phyloP scores from a whole-genome alignment of 2,797 vertebrate genomes.

The Enteromius afrohamiltoni region DNA sequence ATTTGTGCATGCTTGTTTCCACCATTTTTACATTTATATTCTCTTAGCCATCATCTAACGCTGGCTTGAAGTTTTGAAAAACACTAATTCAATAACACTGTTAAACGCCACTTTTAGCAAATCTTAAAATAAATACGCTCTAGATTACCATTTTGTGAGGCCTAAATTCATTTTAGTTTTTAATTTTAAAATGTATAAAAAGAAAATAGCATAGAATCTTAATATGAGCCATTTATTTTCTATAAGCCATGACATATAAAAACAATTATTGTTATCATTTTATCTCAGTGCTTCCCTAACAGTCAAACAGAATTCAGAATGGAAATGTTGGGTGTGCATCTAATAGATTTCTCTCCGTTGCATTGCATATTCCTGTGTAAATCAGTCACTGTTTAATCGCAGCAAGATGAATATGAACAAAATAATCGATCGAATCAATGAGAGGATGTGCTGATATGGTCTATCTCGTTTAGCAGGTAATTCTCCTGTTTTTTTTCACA shows the following conservation, averaged over 20 bases:
- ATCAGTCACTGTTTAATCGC: conserved; percentile 35
- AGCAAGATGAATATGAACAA: conserved; percentile 36
- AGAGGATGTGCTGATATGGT: conserved; percentile 46
- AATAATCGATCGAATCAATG: conserved; percentile 39
- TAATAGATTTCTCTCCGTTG: conserved; percentile 29
- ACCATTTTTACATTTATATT: not conserved
- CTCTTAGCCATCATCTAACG: not conserved
- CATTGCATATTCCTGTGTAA: conserved; percentile 14
- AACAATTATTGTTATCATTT: not conserved
- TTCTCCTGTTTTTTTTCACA: conserved; percentile 27
- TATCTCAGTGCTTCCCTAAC: conserved; percentile 1
- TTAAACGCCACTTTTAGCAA: not conserved
- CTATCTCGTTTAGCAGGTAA: conserved; percentile 36
- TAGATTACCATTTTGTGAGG: not conserved
- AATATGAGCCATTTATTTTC: not conserved
- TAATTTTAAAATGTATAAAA: not conserved
- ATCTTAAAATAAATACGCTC: not conserved
- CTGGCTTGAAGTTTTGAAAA: not conserved
- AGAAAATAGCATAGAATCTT: not conserved
- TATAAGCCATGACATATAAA: conserved; percentile 13
- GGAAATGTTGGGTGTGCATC: conserved; percentile 40
- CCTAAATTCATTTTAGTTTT: not conserved
- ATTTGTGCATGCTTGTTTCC: conserved; percentile 2
- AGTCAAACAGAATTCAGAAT: conserved; percentile 21
- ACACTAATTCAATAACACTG: not conserved